These are phyloP conservation scores for Colistium nudipinnis DNA, from an alignment of 2,113 vertebrate species.

Conservation along the genomic window DNA sequence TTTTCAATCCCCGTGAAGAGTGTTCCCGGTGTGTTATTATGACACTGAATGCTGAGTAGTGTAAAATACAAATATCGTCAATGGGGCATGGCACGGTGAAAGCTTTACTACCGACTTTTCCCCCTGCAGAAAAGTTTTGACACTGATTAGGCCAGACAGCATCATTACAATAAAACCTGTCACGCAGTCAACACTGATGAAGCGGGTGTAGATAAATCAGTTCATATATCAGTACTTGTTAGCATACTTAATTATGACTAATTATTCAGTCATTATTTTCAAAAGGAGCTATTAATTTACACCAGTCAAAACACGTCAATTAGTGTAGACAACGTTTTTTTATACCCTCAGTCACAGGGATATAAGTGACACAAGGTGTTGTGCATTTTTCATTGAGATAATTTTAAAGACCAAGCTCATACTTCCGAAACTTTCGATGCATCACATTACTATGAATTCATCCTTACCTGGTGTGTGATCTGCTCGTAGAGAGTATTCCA, in stretches of 20 bases:
- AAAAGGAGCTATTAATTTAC: constrained; percentile 70
- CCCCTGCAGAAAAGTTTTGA: constrained; percentile 65
- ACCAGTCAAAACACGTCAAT: constrained; percentile 67
- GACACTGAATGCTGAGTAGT: constrained; percentile 21
- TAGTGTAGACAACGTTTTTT: constrained; percentile 50
- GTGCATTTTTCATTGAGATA: constrained; percentile 1
- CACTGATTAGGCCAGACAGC: constrained; percentile 74
- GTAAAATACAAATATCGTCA: constrained; percentile 39
- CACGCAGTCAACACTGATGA: constrained; percentile 67
- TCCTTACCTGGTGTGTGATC: neutral
- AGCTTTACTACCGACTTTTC: constrained; percentile 67
- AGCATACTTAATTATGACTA: constrained; percentile 73
- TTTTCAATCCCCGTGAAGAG: constrained; percentile 18
- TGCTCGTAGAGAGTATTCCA: constrained; percentile 26
- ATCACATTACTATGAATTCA: constrained; percentile 7
- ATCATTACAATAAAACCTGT: constrained; percentile 74
- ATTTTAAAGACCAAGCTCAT: neutral
- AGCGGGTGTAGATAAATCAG: constrained; percentile 66
- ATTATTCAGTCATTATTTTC: constrained; percentile 75
- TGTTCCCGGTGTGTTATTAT: constrained; percentile 37
- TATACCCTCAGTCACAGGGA: constrained; percentile 25
- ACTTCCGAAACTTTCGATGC: neutral
- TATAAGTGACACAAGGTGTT: constrained; percentile 5
- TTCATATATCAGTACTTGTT: constrained; percentile 74
- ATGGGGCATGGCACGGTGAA: constrained; percentile 49